Evolutionary conservation across 2,113 vertebrate species (phyloP).

Genomic region (Empidonax traillii): DNA sequence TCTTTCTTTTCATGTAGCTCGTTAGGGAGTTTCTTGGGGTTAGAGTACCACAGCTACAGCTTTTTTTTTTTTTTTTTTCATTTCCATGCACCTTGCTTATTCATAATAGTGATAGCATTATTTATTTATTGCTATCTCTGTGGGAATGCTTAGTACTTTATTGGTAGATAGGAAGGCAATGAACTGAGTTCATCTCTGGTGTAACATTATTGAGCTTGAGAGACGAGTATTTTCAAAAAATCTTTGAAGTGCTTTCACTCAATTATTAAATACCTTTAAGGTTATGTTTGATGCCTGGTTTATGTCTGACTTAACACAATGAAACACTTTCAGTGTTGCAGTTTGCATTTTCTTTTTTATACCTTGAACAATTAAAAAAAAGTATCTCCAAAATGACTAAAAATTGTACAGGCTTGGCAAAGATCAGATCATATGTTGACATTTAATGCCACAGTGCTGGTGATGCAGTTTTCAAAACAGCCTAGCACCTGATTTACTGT

Average conservation of each 20-base stretch:
- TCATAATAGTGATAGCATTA: neutral
- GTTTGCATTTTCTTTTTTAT: neutral
- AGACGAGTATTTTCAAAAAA: neutral
- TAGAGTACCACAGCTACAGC: neutral
- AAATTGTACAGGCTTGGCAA: neutral
- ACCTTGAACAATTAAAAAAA: neutral
- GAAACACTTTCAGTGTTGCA: neutral
- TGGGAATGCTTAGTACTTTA: neutral
- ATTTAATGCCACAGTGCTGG: neutral
- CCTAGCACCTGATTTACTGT: neutral
- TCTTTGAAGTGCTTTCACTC: neutral
- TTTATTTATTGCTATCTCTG: neutral
- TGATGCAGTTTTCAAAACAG: neutral
- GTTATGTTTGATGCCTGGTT: neutral
- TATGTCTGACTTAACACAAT: neutral
- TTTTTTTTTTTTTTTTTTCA: neutral
- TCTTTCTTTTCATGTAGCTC: neutral
- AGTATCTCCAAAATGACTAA: neutral
- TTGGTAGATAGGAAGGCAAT: neutral
- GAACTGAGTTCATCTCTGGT: neutral
- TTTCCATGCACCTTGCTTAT: neutral
- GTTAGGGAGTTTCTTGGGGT: neutral
- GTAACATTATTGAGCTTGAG: neutral
- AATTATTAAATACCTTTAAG: neutral
- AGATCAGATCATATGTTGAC: neutral